Evolutionary conservation across 1,140 invertebrate genomes (phyloP).

Genomic region (Copidosoma floridanum): DNA sequence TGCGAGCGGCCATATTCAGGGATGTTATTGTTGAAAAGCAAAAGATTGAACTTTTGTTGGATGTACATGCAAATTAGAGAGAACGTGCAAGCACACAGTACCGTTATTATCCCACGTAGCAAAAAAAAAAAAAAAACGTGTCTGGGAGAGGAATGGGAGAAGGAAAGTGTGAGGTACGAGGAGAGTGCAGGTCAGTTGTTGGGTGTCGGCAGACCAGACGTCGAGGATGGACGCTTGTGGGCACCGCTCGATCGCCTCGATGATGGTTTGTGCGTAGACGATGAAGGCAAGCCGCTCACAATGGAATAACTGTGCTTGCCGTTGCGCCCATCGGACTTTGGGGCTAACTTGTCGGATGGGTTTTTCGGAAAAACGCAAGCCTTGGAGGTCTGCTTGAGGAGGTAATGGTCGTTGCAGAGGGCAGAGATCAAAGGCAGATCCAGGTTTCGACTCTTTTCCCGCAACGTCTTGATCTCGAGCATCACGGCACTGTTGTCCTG

Average conservation of each 20-base stretch:
- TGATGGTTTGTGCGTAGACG: constrained; percentile 59
- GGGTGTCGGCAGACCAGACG: too few relatives aligned
- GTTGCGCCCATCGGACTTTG: constrained; percentile 26
- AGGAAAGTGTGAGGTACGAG: too few relatives aligned
- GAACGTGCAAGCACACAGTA: too few relatives aligned
- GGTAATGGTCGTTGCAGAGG: constrained; percentile 82
- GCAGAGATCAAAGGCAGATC: constrained; percentile 86
- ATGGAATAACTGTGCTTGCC: constrained; percentile 44
- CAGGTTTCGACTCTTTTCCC: constrained; percentile 83
- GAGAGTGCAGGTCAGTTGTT: too few relatives aligned
- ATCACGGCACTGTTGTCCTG: constrained; percentile 52
- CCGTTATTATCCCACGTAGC: too few relatives aligned
- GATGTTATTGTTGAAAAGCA: too few relatives aligned
- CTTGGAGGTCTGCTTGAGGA: constrained; percentile 82
- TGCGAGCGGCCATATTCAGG: too few relatives aligned
- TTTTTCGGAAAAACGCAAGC: constrained; percentile 75
- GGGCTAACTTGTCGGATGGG: constrained; percentile 44
- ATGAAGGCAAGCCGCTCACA: constrained; percentile 62
- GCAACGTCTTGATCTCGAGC: constrained; percentile 75
- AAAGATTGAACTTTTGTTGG: too few relatives aligned
- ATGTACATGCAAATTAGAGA: too few relatives aligned
- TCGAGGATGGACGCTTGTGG: constrained; percentile 11
- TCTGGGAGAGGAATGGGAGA: too few relatives aligned
- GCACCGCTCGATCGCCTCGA: constrained; percentile 61
- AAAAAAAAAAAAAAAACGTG: too few relatives aligned